Base-by-base conservation (phyloP, 2,113 vertebrate genomes). In the Gnathonemus echidnorhynchus region DNA sequence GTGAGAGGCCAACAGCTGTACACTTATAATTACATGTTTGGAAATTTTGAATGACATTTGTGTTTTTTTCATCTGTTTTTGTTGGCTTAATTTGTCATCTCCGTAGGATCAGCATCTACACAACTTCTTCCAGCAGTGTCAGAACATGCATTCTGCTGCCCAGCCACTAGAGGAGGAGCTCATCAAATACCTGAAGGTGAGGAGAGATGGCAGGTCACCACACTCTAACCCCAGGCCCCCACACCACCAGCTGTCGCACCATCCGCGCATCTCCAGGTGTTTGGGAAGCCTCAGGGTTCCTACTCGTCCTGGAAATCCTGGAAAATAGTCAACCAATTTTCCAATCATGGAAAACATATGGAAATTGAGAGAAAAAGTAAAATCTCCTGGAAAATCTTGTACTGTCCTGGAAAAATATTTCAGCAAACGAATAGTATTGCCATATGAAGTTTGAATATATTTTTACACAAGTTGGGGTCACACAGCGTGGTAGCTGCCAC, bases 81-180 rank as follows among this genome's bases (percentile, higher is more conserved):
- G 1, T 89, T 52, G 24, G 1, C 24, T 39, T 9, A 24, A 46
- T 90, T 92, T 42, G 74, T n/a, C 77, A 89, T 90, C 52, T 93
- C 56, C 87, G 91, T 91, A 99, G 98, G 98, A 99, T 92, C 98
- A 99, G 89, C 98, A 99, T 91, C 95, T 99, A 91, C 97, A 99
- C 94, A 99, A 99, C 92, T 99, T 99, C 94, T 99, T 99, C 93
- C 96, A 98, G 86, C 98, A 99, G 94, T 98, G 97, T 94, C 97
- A 99, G 92, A 97, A 94, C 95, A 97, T 97, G 3, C 96, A 98
- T 89, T 95, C 94, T 0, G 97, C 96, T 90, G 96, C 96, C 89
- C 97, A 95, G 91, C 97, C 96, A 48, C 94, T 96, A 66, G 98
- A 97, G 90, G 97, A 94, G 27, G 98, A 97, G 90, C 97, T 99